These are phyloP conservation scores for Anoplopoma fimbria DNA, from an alignment of 2,113 vertebrate species.

Conservation along the genomic window DNA sequence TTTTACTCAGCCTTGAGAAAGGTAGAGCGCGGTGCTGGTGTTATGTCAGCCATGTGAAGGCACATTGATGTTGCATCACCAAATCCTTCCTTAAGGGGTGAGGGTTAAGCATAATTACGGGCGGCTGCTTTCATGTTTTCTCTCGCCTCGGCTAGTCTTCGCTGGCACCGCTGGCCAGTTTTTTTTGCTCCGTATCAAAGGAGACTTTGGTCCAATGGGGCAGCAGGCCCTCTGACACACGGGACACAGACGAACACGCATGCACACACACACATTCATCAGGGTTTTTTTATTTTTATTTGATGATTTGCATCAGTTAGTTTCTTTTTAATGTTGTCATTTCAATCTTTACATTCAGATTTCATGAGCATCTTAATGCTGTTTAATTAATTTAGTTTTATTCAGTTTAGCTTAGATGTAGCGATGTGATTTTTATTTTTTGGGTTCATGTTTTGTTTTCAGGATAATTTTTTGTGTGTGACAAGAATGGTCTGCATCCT, in stretches of 20 bases:
- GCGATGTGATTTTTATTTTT: constrained; percentile 11
- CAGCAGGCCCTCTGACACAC: constrained; percentile 33
- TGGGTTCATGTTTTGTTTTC: neutral
- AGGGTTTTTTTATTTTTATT: too few species aligned
- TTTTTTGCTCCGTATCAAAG: constrained; percentile 67
- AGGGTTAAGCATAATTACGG: constrained; percentile 66
- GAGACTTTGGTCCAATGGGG: constrained; percentile 58
- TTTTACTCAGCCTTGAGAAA: neutral
- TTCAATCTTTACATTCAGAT: neutral
- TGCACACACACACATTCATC: neutral
- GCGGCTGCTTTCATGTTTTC: constrained; percentile 66
- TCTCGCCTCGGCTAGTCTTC: constrained; percentile 37
- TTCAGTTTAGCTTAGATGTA: neutral
- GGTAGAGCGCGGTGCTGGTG: constrained; percentile 33
- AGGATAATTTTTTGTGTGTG: neutral
- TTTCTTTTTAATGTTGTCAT: neutral
- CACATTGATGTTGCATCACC: constrained; percentile 62
- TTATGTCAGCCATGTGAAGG: constrained; percentile 26
- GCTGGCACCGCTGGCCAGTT: constrained; percentile 54
- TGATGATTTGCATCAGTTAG: constrained; percentile 12
- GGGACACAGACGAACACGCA: neutral
- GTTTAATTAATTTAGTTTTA: constrained; percentile 2
- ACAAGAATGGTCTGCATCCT: neutral
- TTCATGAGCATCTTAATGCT: constrained; percentile 17
- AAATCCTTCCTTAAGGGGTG: constrained; percentile 57